Conservation (phyloP, 2,888 invertebrate species). For the Crossocerus cetratus region DNA sequence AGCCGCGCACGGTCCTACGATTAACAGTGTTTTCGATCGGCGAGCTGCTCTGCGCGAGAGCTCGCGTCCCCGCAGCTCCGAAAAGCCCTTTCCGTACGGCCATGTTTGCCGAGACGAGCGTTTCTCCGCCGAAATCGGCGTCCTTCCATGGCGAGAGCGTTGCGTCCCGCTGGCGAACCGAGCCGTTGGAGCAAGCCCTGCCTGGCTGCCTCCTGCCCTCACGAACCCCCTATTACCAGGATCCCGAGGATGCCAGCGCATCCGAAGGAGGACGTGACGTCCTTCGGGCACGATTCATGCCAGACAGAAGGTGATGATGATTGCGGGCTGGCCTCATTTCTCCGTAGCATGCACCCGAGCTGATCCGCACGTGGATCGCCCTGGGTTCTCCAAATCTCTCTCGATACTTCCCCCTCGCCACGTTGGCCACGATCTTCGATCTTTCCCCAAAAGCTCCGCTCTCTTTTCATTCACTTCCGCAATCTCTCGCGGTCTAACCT, state of each 20-base stretch:
- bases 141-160: constrained; percentile 42
- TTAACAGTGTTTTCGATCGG: constrained; percentile 50
- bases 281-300: constrained; percentile 22
- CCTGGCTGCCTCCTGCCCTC: not conserved
- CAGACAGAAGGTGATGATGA: constrained; percentile 46
- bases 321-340: constrained; percentile 38
- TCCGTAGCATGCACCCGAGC: constrained; percentile 22
- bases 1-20: constrained; percentile 48
- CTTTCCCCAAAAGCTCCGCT: not conserved
- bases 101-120: constrained; percentile 69
- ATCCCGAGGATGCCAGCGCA: constrained; percentile 19
- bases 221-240: constrained; percentile 7
- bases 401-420: constrained; percentile 36
- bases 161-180: constrained; percentile 19
- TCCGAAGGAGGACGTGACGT: constrained; percentile 23
- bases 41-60: constrained; percentile 18
- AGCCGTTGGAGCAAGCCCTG: not conserved
- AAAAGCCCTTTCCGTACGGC: constrained; percentile 60
- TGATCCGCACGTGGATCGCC: constrained; percentile 47
- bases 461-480: not conserved
- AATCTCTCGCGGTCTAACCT: not conserved
- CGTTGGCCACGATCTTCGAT: constrained; percentile 38
- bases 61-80: constrained; percentile 31
- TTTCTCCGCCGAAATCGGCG: constrained; percentile 47
- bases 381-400: not conserved